Conservation (phyloP, 2,113 vertebrate species). For the Pachypanchax playfairii region DNA sequence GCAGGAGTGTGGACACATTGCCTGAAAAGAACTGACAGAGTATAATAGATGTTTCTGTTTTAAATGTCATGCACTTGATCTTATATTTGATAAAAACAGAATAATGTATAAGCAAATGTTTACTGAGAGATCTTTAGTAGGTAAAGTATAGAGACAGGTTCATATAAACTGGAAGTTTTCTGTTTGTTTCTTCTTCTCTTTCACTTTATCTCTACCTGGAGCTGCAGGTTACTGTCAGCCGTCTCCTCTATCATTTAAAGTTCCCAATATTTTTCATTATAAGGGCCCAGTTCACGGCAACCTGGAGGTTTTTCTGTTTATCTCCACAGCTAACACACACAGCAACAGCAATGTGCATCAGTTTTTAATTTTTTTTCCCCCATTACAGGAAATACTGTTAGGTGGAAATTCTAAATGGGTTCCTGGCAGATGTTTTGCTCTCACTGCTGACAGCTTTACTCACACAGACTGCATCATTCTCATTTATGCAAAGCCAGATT, state of each 20-base stretch:
- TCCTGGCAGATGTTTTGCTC: slow-evolving; percentile 44
- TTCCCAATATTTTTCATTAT: background rate
- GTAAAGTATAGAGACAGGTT: background rate
- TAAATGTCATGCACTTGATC: slow-evolving; percentile 35
- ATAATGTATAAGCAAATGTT: slow-evolving; percentile 5
- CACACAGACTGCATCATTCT: slow-evolving; percentile 54
- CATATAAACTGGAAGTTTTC: too few relatives aligned
- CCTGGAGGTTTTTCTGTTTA: background rate
- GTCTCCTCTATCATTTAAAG: background rate
- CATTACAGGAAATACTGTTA: slow-evolving; percentile 19
- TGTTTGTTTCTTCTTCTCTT: too few relatives aligned
- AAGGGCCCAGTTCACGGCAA: background rate
- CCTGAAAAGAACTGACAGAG: slow-evolving; percentile 57
- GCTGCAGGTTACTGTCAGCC: background rate
- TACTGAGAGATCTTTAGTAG: background rate
- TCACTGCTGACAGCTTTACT: slow-evolving; percentile 50
- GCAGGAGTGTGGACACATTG: slow-evolving; percentile 52
- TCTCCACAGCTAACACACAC: slow-evolving; percentile 21
- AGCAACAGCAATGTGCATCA: slow-evolving; percentile 27
- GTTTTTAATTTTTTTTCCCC: background rate
- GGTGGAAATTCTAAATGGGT: slow-evolving; percentile 38
- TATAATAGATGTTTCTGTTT: slow-evolving; percentile 58
- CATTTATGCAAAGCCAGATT: slow-evolving; percentile 63
- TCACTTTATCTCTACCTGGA: background rate
- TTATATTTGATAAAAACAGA: slow-evolving; percentile 35